Conservation (phyloP, 2,888 invertebrate genomes). For the Drosophila merina region DNA sequence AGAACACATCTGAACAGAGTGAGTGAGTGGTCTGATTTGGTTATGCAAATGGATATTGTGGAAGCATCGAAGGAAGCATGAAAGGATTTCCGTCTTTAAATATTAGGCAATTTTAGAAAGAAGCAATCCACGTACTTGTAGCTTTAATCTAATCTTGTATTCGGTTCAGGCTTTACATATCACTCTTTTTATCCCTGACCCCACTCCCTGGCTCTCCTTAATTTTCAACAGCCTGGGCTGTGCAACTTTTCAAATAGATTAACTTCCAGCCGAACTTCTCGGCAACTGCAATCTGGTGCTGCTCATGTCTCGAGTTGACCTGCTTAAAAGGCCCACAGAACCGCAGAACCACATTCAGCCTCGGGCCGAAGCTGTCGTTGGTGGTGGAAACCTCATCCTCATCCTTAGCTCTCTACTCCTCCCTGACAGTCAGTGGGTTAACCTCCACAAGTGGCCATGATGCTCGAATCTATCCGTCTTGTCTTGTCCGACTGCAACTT, state of each 20-base stretch:
- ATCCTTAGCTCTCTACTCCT: slow-evolving; percentile 9
- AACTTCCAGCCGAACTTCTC: slow-evolving; percentile 44
- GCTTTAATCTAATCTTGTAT: neutral
- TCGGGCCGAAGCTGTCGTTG: slow-evolving; percentile 46
- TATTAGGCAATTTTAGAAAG: neutral
- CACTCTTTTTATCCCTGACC: neutral
- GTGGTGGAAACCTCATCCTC: slow-evolving; percentile 9
- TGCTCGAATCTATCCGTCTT: slow-evolving; percentile 44
- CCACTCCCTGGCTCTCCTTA: slow-evolving; percentile 4
- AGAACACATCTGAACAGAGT: slow-evolving; percentile 1
- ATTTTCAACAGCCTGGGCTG: slow-evolving; percentile 27
- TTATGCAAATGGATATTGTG: slow-evolving; percentile 34
- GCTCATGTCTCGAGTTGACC: slow-evolving; percentile 58
- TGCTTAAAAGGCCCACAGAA: slow-evolving; percentile 61
- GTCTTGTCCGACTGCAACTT: slow-evolving; percentile 52
- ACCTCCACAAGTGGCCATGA: slow-evolving; percentile 47
- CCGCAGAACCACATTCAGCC: slow-evolving; percentile 40
- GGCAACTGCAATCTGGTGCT: slow-evolving; percentile 40
- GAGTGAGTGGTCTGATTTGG: slow-evolving; percentile 12
- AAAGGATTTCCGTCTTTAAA: neutral
- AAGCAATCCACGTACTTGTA: too few relatives aligned
- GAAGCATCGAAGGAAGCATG: slow-evolving; percentile 1
- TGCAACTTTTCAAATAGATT: slow-evolving; percentile 44
- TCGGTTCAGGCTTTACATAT: slow-evolving; percentile 12
- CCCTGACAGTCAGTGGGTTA: slow-evolving; percentile 36